These are phyloP conservation scores for Anser brachyrhynchus DNA, from an alignment of 2,113 vertebrate species.

Conservation along the genomic window DNA sequence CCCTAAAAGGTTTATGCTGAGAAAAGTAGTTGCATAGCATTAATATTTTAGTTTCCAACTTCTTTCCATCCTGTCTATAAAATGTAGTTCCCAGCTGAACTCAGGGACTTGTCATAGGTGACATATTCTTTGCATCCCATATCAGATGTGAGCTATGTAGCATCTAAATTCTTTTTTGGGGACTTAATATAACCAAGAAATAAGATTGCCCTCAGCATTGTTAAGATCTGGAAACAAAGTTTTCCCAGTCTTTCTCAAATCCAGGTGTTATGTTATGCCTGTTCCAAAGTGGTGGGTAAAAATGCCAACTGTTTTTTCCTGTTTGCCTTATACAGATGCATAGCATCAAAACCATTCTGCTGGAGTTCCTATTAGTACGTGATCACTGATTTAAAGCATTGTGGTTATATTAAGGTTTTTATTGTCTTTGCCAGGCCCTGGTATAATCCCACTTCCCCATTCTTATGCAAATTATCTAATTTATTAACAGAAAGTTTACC, in stretches of 20 bases:
- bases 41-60: not conserved
- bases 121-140: not conserved
- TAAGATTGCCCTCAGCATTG: not conserved
- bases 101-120: not conserved
- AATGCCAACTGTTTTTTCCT: not conserved
- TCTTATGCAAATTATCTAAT: not conserved
- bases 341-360: not conserved
- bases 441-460: not conserved
- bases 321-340: not conserved
- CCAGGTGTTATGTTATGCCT: not conserved
- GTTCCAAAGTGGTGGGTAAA: not conserved
- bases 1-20: not conserved
- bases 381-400: not conserved
- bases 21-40: not conserved
- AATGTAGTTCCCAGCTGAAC: not conserved
- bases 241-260: not conserved
- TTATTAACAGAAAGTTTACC: not conserved
- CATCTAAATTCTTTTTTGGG: not conserved
- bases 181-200: not conserved
- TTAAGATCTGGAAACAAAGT: not conserved
- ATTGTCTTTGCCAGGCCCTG: not conserved
- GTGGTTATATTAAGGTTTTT: not conserved
- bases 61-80: not conserved
- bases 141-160: not conserved
- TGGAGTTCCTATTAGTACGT: not conserved